phyloP scores from a whole-genome alignment of 2,888 invertebrate species.

The Pterobdella sp. region DNA sequence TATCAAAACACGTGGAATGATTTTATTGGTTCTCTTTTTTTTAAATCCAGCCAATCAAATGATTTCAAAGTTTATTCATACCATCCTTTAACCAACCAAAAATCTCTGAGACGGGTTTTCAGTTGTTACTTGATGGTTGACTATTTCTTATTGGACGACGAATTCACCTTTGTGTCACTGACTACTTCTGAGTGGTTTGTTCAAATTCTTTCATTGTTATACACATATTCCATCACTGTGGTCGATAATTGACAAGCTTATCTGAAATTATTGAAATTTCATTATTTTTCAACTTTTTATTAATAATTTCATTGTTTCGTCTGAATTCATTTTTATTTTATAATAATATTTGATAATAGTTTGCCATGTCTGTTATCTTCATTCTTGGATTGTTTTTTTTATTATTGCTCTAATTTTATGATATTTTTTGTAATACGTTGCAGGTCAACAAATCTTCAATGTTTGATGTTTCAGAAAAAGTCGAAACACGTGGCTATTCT shows the following conservation, averaged over 20 bases:
- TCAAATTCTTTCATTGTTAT: neutral
- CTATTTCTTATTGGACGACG: constrained; percentile 19
- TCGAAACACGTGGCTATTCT: constrained; percentile 13
- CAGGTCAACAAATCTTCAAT: constrained; percentile 24
- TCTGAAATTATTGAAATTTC: too few relatives aligned
- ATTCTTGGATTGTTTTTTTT: too few relatives aligned
- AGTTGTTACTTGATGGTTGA: constrained; percentile 20
- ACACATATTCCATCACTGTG: neutral
- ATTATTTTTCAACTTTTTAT: too few relatives aligned
- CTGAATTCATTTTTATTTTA: neutral
- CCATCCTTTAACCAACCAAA: neutral
- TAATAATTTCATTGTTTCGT: neutral
- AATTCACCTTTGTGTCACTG: constrained; percentile 24
- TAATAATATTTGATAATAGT: neutral
- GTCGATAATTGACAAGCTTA: neutral
- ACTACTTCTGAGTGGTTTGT: constrained; percentile 13
- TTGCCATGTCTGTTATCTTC: too few relatives aligned
- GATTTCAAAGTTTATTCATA: neutral
- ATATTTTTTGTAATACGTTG: too few relatives aligned
- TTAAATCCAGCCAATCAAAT: constrained; percentile 13
- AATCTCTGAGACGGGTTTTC: neutral
- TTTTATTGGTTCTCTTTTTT: constrained; percentile 29
- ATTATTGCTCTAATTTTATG: too few relatives aligned
- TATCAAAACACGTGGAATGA: constrained; percentile 32
- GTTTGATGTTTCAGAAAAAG: constrained; percentile 25